Base-by-base conservation (phyloP, 2,797 vertebrate genomes). In the Myripristis jacobus region DNA sequence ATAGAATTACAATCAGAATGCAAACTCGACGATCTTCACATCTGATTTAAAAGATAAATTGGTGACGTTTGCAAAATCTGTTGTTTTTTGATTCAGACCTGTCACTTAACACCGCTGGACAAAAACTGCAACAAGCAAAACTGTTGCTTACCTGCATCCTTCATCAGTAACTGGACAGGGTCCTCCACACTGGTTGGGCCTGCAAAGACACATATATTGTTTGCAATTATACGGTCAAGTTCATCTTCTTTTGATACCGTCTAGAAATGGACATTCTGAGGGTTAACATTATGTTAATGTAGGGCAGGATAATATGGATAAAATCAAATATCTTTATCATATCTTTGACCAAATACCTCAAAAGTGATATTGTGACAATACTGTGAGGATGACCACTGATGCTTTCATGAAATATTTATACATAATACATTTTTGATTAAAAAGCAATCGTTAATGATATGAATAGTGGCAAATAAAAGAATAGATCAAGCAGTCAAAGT, bases 181-280 rank as follows among this genome's bases (percentile, higher is more conserved):
- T 99, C 94, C 87, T 97, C 96, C 70, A 96, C 79, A 55, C 93
- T 95, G 41, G 95, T 95, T 55, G 96, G 93, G 12, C 96, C 97
- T 99, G 82, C 27, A 91, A 90, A 80, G n/a, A 75, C 36, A 84
- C 29, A 76, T 3, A 80, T 25, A 29, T 15, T 41, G 51, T 5
- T n/a, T 2, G 57, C 8, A 13, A 70, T 13, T 1, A 25, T 7
- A 29, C 18, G 18, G 15, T 6, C 4, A 47, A 6, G n/a, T 6
- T 19, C 6, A 18, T 13, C 12, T 41, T 3, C 38, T n/a, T 47
- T n/a, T 47, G 44, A n/a, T n/a, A 8, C 19, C 19, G 44, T 8
- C n/a, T 47, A 19, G n/a, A 2, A 47, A n/a, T 47, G 44, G n/a
- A 19, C 6, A 47, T 7, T n/a, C 44, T 44, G 6, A 15, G 18